Percentiles rank a stretch among this genome's conserved stretches.
Evolutionary conservation across 2,797 vertebrate genomes (phyloP).

Genomic region (Catostomus latipinnis): DNA sequence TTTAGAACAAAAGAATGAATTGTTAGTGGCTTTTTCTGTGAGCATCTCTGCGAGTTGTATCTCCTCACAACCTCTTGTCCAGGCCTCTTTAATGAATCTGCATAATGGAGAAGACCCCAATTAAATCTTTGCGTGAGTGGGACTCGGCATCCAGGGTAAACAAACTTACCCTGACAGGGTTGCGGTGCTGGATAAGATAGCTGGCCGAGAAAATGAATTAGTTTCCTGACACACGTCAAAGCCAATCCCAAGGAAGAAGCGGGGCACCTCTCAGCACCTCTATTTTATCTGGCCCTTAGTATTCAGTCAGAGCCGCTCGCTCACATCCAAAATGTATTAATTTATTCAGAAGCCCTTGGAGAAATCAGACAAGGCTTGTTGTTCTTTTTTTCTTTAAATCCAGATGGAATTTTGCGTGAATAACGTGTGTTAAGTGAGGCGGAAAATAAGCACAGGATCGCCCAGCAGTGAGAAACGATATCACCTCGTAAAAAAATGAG

Average conservation of each 20-base stretch:
- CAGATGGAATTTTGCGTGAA: constrained; percentile 87
- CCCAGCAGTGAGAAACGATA: constrained; percentile 70
- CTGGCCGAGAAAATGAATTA: constrained; percentile 88
- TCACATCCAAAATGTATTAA: constrained; percentile 89
- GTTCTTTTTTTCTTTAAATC: constrained; percentile 72
- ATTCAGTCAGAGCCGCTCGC: constrained; percentile 84
- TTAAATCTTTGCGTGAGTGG: constrained; percentile 75
- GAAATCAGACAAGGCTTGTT: constrained; percentile 87
- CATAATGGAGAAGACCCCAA: constrained; percentile 83
- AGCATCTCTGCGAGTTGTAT: constrained; percentile 44
- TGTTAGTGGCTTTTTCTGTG: too few species aligned
- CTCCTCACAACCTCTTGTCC: constrained; percentile 82
- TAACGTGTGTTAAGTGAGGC: constrained; percentile 87
- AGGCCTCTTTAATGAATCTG: constrained; percentile 82
- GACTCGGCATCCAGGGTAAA: constrained; percentile 78
- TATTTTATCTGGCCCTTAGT: constrained; percentile 84
- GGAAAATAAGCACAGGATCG: constrained; percentile 88
- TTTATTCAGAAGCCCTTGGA: constrained; percentile 90
- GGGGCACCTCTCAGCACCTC: constrained; percentile 62
- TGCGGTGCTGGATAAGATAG: constrained; percentile 73
- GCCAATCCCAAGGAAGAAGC: constrained; percentile 83
- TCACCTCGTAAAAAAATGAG: constrained; percentile 76
- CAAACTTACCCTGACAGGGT: constrained; percentile 87
- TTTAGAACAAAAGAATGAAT: too few species aligned
- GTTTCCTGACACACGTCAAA: constrained; percentile 88